These are phyloP conservation scores for Columba livia DNA, from an alignment of 2,113 vertebrate species.

Conservation along the genomic window DNA sequence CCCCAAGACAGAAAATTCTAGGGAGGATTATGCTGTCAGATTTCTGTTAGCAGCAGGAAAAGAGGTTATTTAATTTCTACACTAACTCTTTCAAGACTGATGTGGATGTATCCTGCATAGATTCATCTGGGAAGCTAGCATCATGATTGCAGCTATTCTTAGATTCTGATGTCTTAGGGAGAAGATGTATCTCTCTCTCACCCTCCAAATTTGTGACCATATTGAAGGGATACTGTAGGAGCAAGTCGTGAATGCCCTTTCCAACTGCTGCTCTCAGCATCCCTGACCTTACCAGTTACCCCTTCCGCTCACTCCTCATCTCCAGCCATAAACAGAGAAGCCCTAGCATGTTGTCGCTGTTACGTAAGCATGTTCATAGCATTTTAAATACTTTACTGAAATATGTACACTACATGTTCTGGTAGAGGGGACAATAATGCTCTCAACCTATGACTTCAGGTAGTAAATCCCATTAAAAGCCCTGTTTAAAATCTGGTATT, in stretches of 20 bases:
- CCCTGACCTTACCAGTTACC: neutral
- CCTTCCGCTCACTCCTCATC: neutral
- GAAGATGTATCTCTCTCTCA: neutral
- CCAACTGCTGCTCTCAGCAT: neutral
- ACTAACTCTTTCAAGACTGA: neutral
- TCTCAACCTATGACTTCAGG: neutral
- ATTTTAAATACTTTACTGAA: slow-evolving; percentile 1
- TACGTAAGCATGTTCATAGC: neutral
- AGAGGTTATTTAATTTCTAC: neutral
- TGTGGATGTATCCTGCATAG: neutral
- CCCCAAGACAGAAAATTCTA: neutral
- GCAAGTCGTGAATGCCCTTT: neutral
- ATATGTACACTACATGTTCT: neutral
- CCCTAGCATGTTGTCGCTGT: neutral
- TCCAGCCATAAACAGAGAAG: neutral
- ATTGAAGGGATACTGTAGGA: neutral
- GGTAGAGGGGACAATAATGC: neutral
- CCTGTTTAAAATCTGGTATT: neutral
- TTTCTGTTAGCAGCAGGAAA: neutral
- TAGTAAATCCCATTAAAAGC: neutral
- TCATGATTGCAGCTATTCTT: slow-evolving; percentile 7
- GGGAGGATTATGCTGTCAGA: neutral
- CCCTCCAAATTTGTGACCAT: neutral
- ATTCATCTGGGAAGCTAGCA: neutral
- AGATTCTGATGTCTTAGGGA: neutral